A percentile compares a stretch with the other conserved stretches of the same genome.
These are phyloP conservation scores for Sander vitreus DNA, from an alignment of 2,113 vertebrate genomes.

Conservation along the genomic window DNA sequence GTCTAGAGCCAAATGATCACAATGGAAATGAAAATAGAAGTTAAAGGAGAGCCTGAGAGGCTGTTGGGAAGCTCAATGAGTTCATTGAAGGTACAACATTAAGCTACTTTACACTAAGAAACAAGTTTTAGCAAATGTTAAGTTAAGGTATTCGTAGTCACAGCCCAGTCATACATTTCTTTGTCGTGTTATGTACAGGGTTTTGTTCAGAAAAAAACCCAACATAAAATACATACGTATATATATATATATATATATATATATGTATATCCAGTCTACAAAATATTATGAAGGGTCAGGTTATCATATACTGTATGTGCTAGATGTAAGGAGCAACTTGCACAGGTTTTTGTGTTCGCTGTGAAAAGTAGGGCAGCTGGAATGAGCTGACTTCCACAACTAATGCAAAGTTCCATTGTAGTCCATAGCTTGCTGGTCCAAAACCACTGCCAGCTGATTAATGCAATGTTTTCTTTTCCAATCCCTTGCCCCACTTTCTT, in stretches of 20 bases:
- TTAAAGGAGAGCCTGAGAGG: background rate
- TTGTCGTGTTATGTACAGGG: background rate
- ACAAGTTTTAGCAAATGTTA: background rate
- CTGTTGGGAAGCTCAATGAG: background rate
- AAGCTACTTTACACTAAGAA: background rate
- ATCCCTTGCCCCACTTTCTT: conserved; percentile 68
- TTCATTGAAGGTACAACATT: conserved; percentile 9
- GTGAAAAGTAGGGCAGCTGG: conserved; percentile 62
- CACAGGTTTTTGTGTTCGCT: conserved; percentile 34
- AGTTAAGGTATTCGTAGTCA: background rate
- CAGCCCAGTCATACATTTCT: background rate
- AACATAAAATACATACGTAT: no score
- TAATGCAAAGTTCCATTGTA: conserved; percentile 64
- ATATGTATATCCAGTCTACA: background rate
- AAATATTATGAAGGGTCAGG: background rate
- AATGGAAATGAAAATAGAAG: conserved; percentile 7
- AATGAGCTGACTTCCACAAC: conserved; percentile 64
- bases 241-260: background rate
- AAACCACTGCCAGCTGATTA: conserved; percentile 70
- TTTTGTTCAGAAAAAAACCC: no score
- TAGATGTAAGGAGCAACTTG: background rate
- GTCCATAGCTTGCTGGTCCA: conserved; percentile 49
- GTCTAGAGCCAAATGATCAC: conserved; percentile 19
- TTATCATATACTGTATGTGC: background rate
- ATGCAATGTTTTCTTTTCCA: conserved; percentile 70